Base-by-base conservation (phyloP, 2,113 vertebrate species). In the Muntiacus reevesi region DNA sequence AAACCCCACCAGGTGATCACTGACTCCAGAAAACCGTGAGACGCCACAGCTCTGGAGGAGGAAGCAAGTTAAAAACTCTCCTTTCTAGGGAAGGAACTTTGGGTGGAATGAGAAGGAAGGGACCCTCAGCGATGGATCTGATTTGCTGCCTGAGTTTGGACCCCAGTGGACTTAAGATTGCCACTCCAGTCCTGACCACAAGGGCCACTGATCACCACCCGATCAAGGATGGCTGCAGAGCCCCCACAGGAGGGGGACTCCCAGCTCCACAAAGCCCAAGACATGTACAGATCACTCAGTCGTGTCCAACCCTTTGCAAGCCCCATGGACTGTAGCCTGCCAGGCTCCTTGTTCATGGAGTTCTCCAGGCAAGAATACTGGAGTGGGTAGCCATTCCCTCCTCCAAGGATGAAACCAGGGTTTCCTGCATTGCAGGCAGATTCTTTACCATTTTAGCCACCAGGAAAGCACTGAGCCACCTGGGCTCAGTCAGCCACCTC, bases 171-270 rank as follows among this genome's bases (percentile, higher is more conserved):
- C 19, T 54, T 45, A 45, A 81, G 43, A 79, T 8, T 47, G 40
- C 67, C 33, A 52, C 17, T 27, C 16, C 17, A 57, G 30, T 45
- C 45, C 15, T 17, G 55, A 23, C 5, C 60, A 50, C 45, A 19
- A 60, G 59, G 60, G 28, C 55, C 1, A 5, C 47, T 7, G 28
- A 17, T 12, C 12, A 87, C 17, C 28, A 36, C 7, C 60, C 9
- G 1, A 11, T 3, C 36, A 21, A 82, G 50, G 27, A 47, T 5
- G 14, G 28, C 21, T 6, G 0, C 60, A 83, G 60, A 81, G 74
- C 21, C 23, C 17, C 33, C 30, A 30, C 1, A 9, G 7, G 3
- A 55, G 25, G 16, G 59, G 33, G 1, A 10, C 2, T n/a, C 17
- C 2, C 36, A 4, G 2, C 5, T 45, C 52, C 40, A 23, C 13